Base-by-base conservation (phyloP, 2,888 invertebrate genomes). In the Lepetodrilus schrolli region DNA sequence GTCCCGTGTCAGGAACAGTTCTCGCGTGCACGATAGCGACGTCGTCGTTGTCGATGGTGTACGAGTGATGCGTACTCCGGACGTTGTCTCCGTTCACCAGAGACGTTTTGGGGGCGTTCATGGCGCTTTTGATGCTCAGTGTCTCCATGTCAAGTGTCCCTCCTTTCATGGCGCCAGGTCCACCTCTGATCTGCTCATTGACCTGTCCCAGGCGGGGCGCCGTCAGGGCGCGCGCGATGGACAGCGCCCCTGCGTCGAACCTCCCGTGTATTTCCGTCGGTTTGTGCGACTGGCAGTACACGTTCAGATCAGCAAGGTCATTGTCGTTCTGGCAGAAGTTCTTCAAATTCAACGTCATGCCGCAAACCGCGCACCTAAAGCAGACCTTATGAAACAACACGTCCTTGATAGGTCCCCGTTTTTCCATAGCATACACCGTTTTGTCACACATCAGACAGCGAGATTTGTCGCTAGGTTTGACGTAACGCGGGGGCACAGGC, bases 371-470 rank as follows among this genome's bases (percentile, higher is more conserved):
- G 70, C 86, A 86, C n/a, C 78, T 75, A 66, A 86, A 86, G 66
- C 86, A 86, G 4, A 74, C 76, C 74, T 85, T 85, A 69, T 86
- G 86, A 58, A 83, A 86, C 23, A 84, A 78, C 13, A 81, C 85
- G 13, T 82, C 85, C 49, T 83, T 79, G 0, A 83, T 78, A 4
- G 86, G 85, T 0, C 86, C 86, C 1, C 81, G 49, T 47, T 80
- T 82, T 70, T 86, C 86, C 82, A 86, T 83, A 13, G 81, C 81
- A 71, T 86, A 86, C 3, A 85, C 83, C 72, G 83, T 83, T 72
- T 84, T 84, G 80, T 80, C 79, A 51, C 84, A 84, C 17, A 72
- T 73, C 58, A 81, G 79, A 48, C 84, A 84, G 66, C 80, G 80
- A 48, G 83, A 82, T 21, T 66, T 72, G 20, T 26, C 47, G 8